phyloP scores from a whole-genome alignment of 2,888 invertebrate species.

The Octonoba sinensis region DNA sequence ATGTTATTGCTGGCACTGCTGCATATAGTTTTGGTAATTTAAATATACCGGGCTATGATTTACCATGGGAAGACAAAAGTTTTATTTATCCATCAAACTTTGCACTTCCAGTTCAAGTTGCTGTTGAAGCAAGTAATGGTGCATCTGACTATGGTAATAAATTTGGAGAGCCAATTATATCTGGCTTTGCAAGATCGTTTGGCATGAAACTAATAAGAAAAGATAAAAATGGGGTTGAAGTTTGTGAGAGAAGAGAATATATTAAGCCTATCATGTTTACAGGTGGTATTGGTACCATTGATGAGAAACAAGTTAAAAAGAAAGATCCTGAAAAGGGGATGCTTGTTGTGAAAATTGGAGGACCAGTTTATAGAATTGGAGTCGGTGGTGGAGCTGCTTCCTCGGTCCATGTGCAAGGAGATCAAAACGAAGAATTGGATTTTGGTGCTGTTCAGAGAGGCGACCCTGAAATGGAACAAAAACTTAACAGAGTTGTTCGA shows the following conservation, averaged over 20 bases:
- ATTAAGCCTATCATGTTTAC: slow-evolving; percentile 99
- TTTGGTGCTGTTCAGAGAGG: slow-evolving; percentile 96
- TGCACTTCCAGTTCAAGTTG: slow-evolving; percentile 88
- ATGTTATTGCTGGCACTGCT: slow-evolving; percentile 94
- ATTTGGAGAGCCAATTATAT: slow-evolving; percentile 95
- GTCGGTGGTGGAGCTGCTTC: slow-evolving; percentile 99
- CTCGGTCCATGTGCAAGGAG: slow-evolving; percentile 93
- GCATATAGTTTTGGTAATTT: slow-evolving; percentile 96
- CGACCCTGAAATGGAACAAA: slow-evolving; percentile 99
- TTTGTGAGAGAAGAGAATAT: slow-evolving; percentile 84
- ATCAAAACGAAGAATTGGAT: slow-evolving; percentile 86
- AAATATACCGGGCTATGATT: slow-evolving; percentile 85
- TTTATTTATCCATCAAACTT: slow-evolving; percentile 88
- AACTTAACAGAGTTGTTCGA: slow-evolving; percentile 91
- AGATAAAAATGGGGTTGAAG: slow-evolving; percentile 34
- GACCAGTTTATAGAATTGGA: slow-evolving; percentile 97
- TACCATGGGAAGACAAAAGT: slow-evolving; percentile 86
- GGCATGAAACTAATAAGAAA: slow-evolving; percentile 77
- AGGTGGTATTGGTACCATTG: slow-evolving; percentile 93
- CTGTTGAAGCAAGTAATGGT: slow-evolving; percentile 96
- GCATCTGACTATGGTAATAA: slow-evolving; percentile 99
- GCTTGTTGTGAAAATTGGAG: slow-evolving; percentile 94
- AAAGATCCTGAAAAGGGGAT: slow-evolving; percentile 82
- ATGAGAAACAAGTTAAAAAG: slow-evolving; percentile 85
- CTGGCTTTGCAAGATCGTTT: slow-evolving; percentile 92